Evolutionary conservation across 2,797 vertebrate species (phyloP).

Genomic region (Cercopithecus petaurista): DNA sequence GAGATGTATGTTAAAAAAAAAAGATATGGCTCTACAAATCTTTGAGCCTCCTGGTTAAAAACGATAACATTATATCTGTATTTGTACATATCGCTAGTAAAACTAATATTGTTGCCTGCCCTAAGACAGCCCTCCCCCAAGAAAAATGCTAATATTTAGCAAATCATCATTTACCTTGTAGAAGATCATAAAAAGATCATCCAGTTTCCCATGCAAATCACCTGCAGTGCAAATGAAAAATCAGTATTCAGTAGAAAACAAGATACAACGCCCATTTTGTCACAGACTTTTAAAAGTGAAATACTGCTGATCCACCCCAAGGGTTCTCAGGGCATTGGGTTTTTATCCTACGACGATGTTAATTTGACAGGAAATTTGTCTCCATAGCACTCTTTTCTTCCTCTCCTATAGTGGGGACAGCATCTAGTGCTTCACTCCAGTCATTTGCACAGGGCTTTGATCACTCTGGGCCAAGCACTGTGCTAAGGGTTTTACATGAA

Average conservation of each 20-base stretch:
- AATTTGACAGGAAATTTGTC: background rate
- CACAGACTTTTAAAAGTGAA: conserved; percentile 54
- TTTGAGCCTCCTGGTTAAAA: conserved; percentile 43
- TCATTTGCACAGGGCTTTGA: background rate
- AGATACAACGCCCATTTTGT: background rate
- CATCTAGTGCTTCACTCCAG: background rate
- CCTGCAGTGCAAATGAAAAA: conserved; percentile 85
- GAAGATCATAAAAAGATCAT: conserved; percentile 97
- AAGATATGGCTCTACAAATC: background rate
- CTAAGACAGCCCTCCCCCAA: background rate
- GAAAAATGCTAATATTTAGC: conserved; percentile 47
- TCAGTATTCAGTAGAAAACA: conserved; percentile 54
- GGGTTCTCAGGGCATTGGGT: background rate
- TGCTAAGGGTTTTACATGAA: conserved; percentile 1
- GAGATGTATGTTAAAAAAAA: background rate
- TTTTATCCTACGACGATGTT: background rate
- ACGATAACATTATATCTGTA: conserved; percentile 9
- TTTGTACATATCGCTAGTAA: conserved; percentile 20
- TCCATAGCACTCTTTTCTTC: background rate
- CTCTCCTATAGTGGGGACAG: background rate
- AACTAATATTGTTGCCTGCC: conserved; percentile 9
- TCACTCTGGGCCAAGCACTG: background rate
- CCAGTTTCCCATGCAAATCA: conserved; percentile 96
- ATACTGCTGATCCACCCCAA: conserved; percentile 6
- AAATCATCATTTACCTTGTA: conserved; percentile 91